Evolutionary conservation across 1,140 invertebrate species (phyloP), one percentile per base, ranked within the genome.

Genomic region (Dreissena polymorpha): DNA sequence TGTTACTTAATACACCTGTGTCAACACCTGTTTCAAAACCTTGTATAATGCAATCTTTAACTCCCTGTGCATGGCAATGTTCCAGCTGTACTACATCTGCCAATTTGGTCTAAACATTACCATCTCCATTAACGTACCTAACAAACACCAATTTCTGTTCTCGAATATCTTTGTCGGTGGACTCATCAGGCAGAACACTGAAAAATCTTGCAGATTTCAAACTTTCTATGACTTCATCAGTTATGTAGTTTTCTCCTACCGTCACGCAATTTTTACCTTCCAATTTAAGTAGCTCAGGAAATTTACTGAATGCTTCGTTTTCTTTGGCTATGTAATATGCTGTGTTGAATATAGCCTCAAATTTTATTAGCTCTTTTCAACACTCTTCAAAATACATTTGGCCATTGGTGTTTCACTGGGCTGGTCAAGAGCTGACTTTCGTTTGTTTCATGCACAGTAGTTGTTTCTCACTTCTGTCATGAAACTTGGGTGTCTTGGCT

Each of bases 301-400:
- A 73, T 57, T 73, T 73, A 29, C 16, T 25, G 50, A 73, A 73
- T 55, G 71, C 50, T 60, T 73, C 71, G 27, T 73, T 55, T 73
- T 73, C 71, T 57, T n/a, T 73, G 25, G 71, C 71, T 73, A 73
- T 57, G 71, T 55, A 73, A 57, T 73, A 73, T n/a, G 71, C 50
- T 57, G 53, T 73, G 27, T 73, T 73, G 25, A 73, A 73, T 29
- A 55, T 13, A 23, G 50, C 25, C 29, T 73, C 71, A 73, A 23
- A 73, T 73, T 50, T 13, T 71, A 10, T 39, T 10, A 39, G 39
- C 39, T 39, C 39, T 39, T 39, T 39, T 39, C 39, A 39, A 39
- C 39, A 39, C 39, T 39, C 8, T 51, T 71, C 51, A 49, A 10
- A 71, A 71, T 8, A 71, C 69, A 39, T 71, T 71, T 71, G 69